Evolutionary conservation across 1,140 invertebrate species (phyloP), one percentile per base, ranked within the genome.

Genomic region (Acarapis woodi): DNA sequence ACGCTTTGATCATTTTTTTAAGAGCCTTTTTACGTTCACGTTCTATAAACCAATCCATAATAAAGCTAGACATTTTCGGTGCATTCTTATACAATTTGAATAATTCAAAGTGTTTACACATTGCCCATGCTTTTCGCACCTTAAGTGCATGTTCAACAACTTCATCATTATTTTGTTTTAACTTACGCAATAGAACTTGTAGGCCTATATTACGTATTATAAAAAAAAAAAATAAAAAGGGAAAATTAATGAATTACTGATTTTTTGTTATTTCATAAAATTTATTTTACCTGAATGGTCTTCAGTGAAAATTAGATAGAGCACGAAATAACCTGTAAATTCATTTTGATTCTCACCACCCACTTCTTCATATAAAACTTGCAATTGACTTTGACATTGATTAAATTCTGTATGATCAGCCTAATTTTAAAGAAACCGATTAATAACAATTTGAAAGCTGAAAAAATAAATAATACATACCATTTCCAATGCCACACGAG

Each of bases 321-420:
- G 59, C 54, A 97, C 82, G 41, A 66, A 67, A 59, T 97, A 96
- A 37, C 82, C 80, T 26, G 71, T 73, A 56, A 97, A 97, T 60
- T 97, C 88, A 41, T 72, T 64, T 33, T 62, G 58, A 59, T 82
- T 73, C 18, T 66, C 66, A 37, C 69, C 70, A 20, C 71, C 53
- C 43, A 63, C 54, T 50, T 77, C 72, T 39, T 64, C 53, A 54
- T 88, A 94, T 8, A 97, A 61, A 62, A 80, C 73, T 62, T 79
- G 78, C 20, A 97, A 59, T 59, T 96, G 88, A 26, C 83, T 88
- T 59, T 96, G 88, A 55, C 88, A 96, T 53, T 96, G 88, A 62
- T 96, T 96, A 52, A 94, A 96, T 55, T 96, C 88, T 54, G 88
- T 83, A 55, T 90, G 82, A 53, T 97, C 88, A 30, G 79, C 77